These are phyloP conservation scores for Chaetura pelagica DNA, from an alignment of 2,113 vertebrate genomes.

Conservation along the genomic window DNA sequence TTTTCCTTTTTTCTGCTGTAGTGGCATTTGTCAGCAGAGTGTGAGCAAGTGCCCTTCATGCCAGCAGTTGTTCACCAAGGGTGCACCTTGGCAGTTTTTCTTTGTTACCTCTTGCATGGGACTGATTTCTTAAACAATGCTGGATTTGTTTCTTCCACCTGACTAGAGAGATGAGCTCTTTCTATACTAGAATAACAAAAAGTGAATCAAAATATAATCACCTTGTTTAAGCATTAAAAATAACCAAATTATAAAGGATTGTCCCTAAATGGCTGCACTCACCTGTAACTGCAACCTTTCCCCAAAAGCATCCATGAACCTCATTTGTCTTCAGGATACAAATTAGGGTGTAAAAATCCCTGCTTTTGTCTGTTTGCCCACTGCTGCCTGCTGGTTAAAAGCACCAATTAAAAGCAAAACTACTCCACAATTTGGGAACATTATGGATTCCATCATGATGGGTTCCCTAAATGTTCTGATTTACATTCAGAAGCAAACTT, in stretches of 20 bases:
- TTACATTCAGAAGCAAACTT: not conserved
- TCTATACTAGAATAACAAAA: not conserved
- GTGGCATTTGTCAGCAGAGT: not conserved
- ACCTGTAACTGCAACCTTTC: not conserved
- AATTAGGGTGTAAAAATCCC: not conserved
- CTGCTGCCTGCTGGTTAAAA: not conserved
- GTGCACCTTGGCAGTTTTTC: not conserved
- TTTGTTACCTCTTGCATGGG: not conserved
- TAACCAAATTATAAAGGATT: not conserved
- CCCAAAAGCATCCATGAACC: fast-evolving
- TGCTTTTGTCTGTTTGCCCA: not conserved
- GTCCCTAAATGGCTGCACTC: not conserved
- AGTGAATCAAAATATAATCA: not conserved
- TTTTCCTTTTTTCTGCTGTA: not conserved
- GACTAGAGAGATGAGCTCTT: not conserved
- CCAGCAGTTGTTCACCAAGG: not conserved
- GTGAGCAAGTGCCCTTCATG: not conserved
- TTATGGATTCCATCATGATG: too few species aligned
- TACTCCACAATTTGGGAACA: not conserved
- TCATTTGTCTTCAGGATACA: not conserved
- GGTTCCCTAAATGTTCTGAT: not conserved
- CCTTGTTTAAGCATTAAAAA: not conserved
- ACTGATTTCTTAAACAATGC: not conserved
- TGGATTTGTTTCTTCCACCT: not conserved
- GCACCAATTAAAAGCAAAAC: not conserved